These are phyloP conservation scores for Calyptomena viridis DNA, from an alignment of 2,113 vertebrate species.

Conservation along the genomic window DNA sequence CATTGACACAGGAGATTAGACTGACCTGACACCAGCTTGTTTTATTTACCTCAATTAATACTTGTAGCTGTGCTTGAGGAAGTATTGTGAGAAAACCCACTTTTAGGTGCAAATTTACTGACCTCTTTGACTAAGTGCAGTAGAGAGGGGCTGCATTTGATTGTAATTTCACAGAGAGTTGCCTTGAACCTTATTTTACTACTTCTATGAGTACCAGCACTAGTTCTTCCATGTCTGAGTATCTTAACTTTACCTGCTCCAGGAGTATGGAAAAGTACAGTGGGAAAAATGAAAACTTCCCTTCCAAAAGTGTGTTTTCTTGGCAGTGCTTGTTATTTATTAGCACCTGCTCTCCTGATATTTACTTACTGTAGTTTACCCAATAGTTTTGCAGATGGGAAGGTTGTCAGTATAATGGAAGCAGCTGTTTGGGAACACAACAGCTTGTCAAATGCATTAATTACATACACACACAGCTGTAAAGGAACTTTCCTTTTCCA, in stretches of 20 bases:
- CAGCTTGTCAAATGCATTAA: conserved; percentile 55
- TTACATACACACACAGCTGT: conserved; percentile 31
- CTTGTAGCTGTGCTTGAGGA: background rate
- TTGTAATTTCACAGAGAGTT: background rate
- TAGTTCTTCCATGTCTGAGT: background rate
- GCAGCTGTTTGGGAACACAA: conserved; percentile 58
- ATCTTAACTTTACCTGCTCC: background rate
- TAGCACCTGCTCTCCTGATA: conserved; percentile 62
- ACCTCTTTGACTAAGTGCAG: background rate
- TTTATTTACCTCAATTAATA: background rate
- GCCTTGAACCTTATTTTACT: background rate
- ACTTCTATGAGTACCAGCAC: background rate
- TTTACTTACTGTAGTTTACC: conserved; percentile 59
- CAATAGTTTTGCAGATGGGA: conserved; percentile 54
- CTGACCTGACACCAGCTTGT: background rate
- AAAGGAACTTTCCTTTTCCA: conserved; percentile 45
- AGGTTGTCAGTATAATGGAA: conserved; percentile 44
- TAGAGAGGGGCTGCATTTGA: background rate
- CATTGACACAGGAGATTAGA: background rate
- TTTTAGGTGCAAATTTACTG: background rate
- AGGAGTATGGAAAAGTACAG: background rate
- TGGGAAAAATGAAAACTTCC: background rate
- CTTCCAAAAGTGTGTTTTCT: background rate
- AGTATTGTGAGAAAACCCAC: background rate
- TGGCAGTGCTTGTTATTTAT: conserved; percentile 28